A percentile compares a stretch with the other conserved stretches of the same genome.
phyloP scores from a whole-genome alignment of 2,113 vertebrate species.

The Elephantulus edwardii region DNA sequence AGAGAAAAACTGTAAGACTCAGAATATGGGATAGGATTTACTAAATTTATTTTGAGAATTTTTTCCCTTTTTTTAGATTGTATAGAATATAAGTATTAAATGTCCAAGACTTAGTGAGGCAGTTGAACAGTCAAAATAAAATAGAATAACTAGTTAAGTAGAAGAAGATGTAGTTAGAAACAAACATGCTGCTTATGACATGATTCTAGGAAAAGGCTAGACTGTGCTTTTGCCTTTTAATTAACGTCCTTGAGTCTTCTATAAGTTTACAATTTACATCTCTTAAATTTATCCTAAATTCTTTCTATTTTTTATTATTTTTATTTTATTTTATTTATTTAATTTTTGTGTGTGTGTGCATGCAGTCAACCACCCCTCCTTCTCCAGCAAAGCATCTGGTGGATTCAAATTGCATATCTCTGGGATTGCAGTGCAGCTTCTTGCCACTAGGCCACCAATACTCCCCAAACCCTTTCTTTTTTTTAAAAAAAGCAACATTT shows the following conservation, averaged over 20 bases:
- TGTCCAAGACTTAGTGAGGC: not conserved
- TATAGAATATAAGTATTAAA: not conserved
- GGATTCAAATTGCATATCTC: no score
- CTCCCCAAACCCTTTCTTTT: not conserved
- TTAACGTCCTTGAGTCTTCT: not conserved
- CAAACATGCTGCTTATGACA: no score
- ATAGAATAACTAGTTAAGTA: not conserved
- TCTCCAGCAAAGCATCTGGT: no score
- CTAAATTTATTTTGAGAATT: not conserved
- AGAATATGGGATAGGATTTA: not conserved
- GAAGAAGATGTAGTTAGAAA: not conserved
- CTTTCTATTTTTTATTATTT: not conserved
- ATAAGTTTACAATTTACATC: not conserved
- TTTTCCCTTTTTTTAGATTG: not conserved
- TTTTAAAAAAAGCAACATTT: not conserved
- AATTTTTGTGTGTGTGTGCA: no score
- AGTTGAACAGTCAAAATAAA: not conserved
- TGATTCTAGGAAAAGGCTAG: not conserved
- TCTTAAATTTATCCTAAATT: not conserved
- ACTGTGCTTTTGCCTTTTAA: not conserved
- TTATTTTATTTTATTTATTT: no score
- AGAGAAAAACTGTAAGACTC: not conserved
- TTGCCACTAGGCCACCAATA: no score
- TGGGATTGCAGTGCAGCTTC: no score
- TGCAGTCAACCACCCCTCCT: no score